phyloP scores from a whole-genome alignment of 2,797 vertebrate genomes.

The Taenioides sp. region DNA sequence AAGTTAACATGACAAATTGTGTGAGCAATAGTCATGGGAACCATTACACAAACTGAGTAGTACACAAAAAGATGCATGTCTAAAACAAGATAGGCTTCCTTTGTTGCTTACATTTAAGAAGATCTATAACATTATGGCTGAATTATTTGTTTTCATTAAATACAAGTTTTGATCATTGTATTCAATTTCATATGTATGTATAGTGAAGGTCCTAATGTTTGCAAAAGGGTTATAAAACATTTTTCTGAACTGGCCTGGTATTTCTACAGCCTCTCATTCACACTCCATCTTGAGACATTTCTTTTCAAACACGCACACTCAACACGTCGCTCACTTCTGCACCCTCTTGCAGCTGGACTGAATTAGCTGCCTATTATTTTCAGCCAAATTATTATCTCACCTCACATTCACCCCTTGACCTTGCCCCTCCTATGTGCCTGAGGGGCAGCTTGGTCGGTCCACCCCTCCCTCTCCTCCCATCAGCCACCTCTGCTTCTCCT shows the following conservation, averaged over 20 bases:
- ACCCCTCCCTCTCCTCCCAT: constrained; percentile 48
- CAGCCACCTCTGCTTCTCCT: constrained; percentile 30
- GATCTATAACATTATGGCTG: not conserved
- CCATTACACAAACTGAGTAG: not conserved
- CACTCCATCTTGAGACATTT: constrained; percentile 22
- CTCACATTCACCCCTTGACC: constrained; percentile 72
- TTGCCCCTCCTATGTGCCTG: constrained; percentile 71
- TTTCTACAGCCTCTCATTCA: constrained; percentile 31
- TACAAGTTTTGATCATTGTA: too few relatives aligned
- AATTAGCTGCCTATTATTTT: constrained; percentile 70
- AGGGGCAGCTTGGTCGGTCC: constrained; percentile 56
- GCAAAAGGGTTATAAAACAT: not conserved
- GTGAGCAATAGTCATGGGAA: constrained; percentile 1
- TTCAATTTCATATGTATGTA: too few relatives aligned
- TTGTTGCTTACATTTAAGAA: not conserved
- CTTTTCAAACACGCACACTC: constrained; percentile 23
- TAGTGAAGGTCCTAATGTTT: not conserved
- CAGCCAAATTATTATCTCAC: constrained; percentile 78
- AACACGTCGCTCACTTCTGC: constrained; percentile 41
- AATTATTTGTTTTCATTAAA: not conserved
- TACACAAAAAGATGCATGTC: not conserved
- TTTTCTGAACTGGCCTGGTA: constrained; percentile 1
- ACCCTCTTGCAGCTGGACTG: constrained; percentile 69
- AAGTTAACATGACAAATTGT: not conserved
- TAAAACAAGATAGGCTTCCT: not conserved